phyloP scores from a whole-genome alignment of 2,797 vertebrate genomes.

The Sebastes paucispinis region DNA sequence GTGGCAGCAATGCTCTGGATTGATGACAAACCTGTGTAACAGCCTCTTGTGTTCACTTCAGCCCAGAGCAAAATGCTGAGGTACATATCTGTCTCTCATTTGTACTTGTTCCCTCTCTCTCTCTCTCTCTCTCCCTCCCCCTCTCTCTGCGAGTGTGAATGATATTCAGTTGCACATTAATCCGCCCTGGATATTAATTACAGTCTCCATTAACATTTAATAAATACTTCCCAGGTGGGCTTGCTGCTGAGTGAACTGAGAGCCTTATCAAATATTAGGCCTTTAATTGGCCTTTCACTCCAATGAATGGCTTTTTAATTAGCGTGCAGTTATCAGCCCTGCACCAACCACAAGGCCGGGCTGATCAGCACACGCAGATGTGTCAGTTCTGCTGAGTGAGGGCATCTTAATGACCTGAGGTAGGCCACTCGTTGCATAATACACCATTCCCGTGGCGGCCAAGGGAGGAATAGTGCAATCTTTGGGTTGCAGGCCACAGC shows the following conservation, averaged over 20 bases:
- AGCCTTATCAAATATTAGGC: conserved; percentile 86
- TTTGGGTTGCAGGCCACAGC: conserved; percentile 58
- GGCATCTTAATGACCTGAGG: conserved; percentile 76
- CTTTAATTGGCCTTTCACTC: conserved; percentile 86
- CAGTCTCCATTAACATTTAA: conserved; percentile 85
- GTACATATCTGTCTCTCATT: conserved; percentile 44
- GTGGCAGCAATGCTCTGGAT: conserved; percentile 6
- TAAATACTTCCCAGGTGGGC: conserved; percentile 86
- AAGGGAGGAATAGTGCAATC: conserved; percentile 53
- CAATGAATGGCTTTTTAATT: conserved; percentile 87
- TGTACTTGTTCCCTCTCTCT: conserved; percentile 30
- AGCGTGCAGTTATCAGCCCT: conserved; percentile 79
- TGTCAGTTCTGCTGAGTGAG: conserved; percentile 75
- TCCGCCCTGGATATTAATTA: conserved; percentile 83
- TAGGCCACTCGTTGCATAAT: conserved; percentile 69
- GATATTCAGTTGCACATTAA: conserved; percentile 75
- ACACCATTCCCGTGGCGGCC: conserved; percentile 46
- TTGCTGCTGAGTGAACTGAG: conserved; percentile 78
- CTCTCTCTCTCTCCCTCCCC: conserved; percentile 19
- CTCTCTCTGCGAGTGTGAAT: conserved; percentile 48
- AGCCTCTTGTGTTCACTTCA: conserved; percentile 31
- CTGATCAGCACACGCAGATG: conserved; percentile 71
- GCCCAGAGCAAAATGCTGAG: conserved; percentile 48
- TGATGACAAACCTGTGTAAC: conserved; percentile 36
- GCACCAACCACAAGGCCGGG: conserved; percentile 72